A percentile compares a stretch with the other conserved stretches of the same genome.
Evolutionary conservation across 2,888 invertebrate species (phyloP).

Genomic region (Anagyrus pseudococci): DNA sequence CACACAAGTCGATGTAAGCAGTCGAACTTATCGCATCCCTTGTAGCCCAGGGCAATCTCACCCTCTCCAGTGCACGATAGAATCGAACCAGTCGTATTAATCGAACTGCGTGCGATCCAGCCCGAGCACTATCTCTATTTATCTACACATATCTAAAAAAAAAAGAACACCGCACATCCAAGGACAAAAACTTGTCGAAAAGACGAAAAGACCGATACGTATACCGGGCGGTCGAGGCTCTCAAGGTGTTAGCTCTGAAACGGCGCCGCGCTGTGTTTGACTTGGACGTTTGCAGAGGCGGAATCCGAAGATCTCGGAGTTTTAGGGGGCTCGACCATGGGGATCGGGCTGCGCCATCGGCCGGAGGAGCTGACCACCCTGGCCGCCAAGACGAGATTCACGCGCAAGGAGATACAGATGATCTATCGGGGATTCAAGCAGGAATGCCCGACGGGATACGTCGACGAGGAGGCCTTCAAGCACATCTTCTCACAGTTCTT

Average conservation of each 20-base stretch:
- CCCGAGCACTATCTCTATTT: too few relatives aligned
- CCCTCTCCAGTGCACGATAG: too few relatives aligned
- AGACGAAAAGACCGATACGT: too few relatives aligned
- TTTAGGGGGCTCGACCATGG: conserved; percentile 58
- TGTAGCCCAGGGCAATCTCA: too few relatives aligned
- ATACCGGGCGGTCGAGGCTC: too few relatives aligned
- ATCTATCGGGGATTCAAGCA: conserved; percentile 92
- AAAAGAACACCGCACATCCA: too few relatives aligned
- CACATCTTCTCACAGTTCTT: conserved; percentile 89
- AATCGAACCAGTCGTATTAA: too few relatives aligned
- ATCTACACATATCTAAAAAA: too few relatives aligned
- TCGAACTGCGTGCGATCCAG: too few relatives aligned
- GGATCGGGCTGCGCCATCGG: conserved; percentile 71
- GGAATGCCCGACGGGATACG: conserved; percentile 85
- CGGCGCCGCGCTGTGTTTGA: conserved; percentile 27
- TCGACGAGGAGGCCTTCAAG: conserved; percentile 88
- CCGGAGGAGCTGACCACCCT: conserved; percentile 82
- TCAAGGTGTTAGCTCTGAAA: conserved; percentile 29
- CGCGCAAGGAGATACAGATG: conserved; percentile 83
- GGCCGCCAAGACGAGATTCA: conserved; percentile 80
- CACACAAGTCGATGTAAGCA: too few relatives aligned
- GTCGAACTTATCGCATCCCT: too few relatives aligned
- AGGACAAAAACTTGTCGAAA: too few relatives aligned
- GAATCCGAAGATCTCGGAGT: conserved; percentile 72
- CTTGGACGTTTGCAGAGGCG: conserved; percentile 69